These are phyloP conservation scores for Protobothrops mucrosquamatus DNA, from an alignment of 2,113 vertebrate species.

Conservation along the genomic window DNA sequence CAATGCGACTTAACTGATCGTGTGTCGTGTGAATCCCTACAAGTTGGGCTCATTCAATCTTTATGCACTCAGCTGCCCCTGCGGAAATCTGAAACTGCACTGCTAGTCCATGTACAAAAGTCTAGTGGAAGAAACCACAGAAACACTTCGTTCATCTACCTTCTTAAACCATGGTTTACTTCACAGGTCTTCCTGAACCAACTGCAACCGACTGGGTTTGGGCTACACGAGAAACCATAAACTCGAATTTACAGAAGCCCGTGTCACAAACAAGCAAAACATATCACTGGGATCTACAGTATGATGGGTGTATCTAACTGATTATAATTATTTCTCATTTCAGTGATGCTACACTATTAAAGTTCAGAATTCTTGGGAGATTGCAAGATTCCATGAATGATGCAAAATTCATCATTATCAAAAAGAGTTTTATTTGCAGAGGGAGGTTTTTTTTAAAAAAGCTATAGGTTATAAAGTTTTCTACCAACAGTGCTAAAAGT, in stretches of 20 bases:
- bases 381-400: not conserved
- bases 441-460: not conserved
- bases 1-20: not conserved
- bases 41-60: not conserved
- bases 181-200: not conserved
- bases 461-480: not conserved
- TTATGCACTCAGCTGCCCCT: not conserved
- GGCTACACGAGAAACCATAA: not conserved
- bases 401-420: not conserved
- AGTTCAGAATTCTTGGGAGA: not conserved
- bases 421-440: not conserved
- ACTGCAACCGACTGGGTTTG: not conserved
- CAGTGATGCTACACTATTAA: not conserved
- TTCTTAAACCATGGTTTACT: not conserved
- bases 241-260: not conserved
- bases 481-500: not conserved
- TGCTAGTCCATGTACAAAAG: not conserved
- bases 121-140: not conserved
- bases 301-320: not conserved
- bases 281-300: not conserved
- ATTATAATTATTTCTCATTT: not conserved
- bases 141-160: not conserved
- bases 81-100: not conserved
- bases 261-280: not conserved
- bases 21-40: not conserved